phyloP scores from a whole-genome alignment of 2,888 invertebrate species.

The Morpho deidamia region DNA sequence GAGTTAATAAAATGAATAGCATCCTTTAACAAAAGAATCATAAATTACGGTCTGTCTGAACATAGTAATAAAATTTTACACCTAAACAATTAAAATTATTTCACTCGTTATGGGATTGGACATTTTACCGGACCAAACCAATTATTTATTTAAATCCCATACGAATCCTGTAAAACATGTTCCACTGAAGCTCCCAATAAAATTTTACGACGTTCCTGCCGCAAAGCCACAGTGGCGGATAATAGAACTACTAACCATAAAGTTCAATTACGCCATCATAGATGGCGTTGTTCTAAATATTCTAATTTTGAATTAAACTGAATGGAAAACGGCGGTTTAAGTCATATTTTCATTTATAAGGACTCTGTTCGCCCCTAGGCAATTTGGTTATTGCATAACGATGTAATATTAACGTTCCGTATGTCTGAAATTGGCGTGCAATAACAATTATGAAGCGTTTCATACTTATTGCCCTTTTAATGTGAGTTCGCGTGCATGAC shows the following conservation, averaged over 20 bases:
- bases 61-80: too few relatives aligned
- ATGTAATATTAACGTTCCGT: constrained; percentile 33
- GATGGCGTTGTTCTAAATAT: constrained; percentile 51
- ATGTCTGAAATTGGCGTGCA: constrained; percentile 38
- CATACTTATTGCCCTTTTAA: constrained; percentile 47
- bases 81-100: too few relatives aligned
- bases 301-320: constrained; percentile 41
- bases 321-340: constrained; percentile 31
- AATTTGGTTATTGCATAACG: constrained; percentile 32
- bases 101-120: too few relatives aligned
- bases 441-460: constrained; percentile 45
- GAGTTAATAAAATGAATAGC: too few relatives aligned
- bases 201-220: constrained; percentile 39
- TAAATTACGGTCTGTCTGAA: too few relatives aligned
- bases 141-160: neutral
- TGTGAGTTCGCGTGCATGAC: constrained; percentile 35
- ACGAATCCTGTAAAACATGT: neutral
- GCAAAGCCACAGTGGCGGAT: constrained; percentile 35
- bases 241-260: constrained; percentile 44
- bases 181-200: constrained; percentile 17
- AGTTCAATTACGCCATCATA: constrained; percentile 39
- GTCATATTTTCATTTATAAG: constrained; percentile 53
- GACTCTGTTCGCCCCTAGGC: constrained; percentile 32
- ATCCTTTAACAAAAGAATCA: too few relatives aligned
- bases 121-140: too few relatives aligned